Base-by-base conservation (phyloP, 1,140 invertebrate genomes). In the Drosophila paulistorum region DNA sequence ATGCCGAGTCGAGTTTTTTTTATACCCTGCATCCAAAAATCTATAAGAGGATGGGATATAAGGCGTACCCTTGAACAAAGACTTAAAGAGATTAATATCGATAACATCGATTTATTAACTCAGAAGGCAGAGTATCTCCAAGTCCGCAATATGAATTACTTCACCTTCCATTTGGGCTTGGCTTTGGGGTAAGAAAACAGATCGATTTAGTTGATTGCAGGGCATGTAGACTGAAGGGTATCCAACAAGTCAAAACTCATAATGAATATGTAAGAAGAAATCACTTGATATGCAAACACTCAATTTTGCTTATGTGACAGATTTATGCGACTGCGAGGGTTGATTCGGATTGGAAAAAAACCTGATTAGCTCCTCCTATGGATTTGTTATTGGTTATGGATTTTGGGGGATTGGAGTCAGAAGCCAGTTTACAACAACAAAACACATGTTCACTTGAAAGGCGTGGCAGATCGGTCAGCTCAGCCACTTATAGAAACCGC, bases 201-300 rank as follows among this genome's bases (percentile, higher is more conserved):
- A 30, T 30, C 30, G 30, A 6, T 30, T 6, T 1, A 30, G 30
- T 30, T 30, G 30, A 30, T 30, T 23, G 2, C 2, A 51, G 45
- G 45, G 45, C 20, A 20, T 51, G 26, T 30, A 30, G 26, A 4
- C 26, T 30, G 30, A 30, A 14, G 3, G 7, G 7, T 10, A 51
- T 20, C 20, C 10, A 51, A 51, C 45, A 23, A 30, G 30, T 30
- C 30, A 30, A 1, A 7, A 7, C 6, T 7, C 5, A 30, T 6
- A 30, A 30, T 7, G 37, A 51, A 51, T 2, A 9, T 13, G 7
- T n/a, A 42, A 23, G 57, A 60, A 65, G 65, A 67, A 74, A 68
- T 73, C 77, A 78, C 70, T 85, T 81, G 81, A 78, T 85, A 85
- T 85, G 74, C 74, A 71, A 35, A 68, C 42, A 55, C 17, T 51